These are phyloP conservation scores for Rousettus madagascariensis DNA, from an alignment of 2,797 vertebrate genomes.

Conservation along the genomic window DNA sequence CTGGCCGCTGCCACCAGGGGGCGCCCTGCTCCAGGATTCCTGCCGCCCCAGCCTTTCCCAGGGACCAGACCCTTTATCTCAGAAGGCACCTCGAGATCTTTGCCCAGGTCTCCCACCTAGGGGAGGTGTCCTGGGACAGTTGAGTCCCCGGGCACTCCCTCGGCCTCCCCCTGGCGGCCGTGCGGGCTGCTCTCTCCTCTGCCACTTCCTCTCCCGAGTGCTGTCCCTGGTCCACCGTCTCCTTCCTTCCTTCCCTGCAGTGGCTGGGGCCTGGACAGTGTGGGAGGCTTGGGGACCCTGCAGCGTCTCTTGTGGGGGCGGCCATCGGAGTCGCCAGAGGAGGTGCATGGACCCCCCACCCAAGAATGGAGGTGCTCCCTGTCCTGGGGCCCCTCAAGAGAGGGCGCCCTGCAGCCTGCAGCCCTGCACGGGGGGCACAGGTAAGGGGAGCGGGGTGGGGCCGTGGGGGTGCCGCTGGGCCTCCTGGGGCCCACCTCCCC, in stretches of 20 bases:
- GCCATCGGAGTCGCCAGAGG: slow-evolving; percentile 85
- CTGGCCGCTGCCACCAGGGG: neutral
- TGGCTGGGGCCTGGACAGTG: slow-evolving; percentile 88
- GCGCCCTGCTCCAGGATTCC: neutral
- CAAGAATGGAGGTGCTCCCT: slow-evolving; percentile 90
- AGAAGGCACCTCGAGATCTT: neutral
- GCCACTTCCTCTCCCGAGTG: neutral
- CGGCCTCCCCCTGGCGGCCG: neutral
- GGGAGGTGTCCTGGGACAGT: neutral
- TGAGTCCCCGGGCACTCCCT: neutral
- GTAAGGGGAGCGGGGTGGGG: slow-evolving; percentile 17
- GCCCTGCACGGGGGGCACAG: slow-evolving; percentile 82
- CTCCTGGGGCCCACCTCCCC: neutral
- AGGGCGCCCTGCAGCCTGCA: slow-evolving; percentile 88
- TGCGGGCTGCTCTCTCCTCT: neutral
- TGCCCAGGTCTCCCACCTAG: neutral
- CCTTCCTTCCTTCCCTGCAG: slow-evolving; percentile 71
- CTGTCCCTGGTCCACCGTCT: rapidly evolving
- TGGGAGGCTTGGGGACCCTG: slow-evolving; percentile 91
- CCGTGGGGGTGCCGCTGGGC: neutral
- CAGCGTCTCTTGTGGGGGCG: slow-evolving; percentile 88
- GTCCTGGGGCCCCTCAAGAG: slow-evolving; percentile 87
- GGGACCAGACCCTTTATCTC: neutral
- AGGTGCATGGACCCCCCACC: slow-evolving; percentile 90
- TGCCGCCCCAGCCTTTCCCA: neutral